These are phyloP conservation scores for Spodoptera exigua DNA, from an alignment of 2,888 invertebrate species.

Conservation along the genomic window DNA sequence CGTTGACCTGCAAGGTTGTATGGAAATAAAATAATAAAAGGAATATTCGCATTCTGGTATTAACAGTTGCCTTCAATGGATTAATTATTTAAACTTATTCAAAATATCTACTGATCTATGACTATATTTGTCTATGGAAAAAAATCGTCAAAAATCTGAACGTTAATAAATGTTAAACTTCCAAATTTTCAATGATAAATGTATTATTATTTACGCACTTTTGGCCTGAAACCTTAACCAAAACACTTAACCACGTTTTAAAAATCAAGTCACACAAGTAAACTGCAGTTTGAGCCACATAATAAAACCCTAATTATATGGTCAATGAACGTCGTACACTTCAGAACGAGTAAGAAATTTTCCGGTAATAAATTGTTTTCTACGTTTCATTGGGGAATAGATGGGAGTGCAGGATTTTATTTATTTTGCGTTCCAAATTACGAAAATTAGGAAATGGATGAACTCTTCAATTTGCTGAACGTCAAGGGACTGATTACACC, in stretches of 20 bases:
- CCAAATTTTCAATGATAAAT: neutral
- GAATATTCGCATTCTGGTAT: too few relatives aligned
- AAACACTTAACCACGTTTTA: neutral
- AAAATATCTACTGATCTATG: too few relatives aligned
- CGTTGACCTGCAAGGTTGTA: too few relatives aligned
- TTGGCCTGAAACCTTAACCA: neutral
- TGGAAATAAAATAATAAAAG: too few relatives aligned
- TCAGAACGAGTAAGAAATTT: conserved; percentile 25
- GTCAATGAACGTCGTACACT: conserved; percentile 32
- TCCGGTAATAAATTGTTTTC: conserved; percentile 35
- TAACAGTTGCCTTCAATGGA: too few relatives aligned
- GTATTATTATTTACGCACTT: neutral
- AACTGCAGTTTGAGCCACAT: conserved; percentile 25
- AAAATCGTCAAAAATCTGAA: too few relatives aligned
- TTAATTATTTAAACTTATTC: too few relatives aligned
- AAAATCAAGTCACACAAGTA: too few relatives aligned
- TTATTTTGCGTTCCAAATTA: conserved; percentile 28
- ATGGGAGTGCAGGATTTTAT: conserved; percentile 18
- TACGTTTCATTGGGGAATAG: conserved; percentile 34
- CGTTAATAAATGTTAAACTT: neutral
- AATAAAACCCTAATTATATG: conserved; percentile 17
- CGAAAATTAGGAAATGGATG: conserved; percentile 13
- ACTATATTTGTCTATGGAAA: too few relatives aligned
- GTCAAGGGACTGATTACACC: conserved; percentile 9
- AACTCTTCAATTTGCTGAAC: conserved; percentile 18